Evolutionary conservation across 1,140 invertebrate species (phyloP).

Genomic region (Acromyrmex echinatior): DNA sequence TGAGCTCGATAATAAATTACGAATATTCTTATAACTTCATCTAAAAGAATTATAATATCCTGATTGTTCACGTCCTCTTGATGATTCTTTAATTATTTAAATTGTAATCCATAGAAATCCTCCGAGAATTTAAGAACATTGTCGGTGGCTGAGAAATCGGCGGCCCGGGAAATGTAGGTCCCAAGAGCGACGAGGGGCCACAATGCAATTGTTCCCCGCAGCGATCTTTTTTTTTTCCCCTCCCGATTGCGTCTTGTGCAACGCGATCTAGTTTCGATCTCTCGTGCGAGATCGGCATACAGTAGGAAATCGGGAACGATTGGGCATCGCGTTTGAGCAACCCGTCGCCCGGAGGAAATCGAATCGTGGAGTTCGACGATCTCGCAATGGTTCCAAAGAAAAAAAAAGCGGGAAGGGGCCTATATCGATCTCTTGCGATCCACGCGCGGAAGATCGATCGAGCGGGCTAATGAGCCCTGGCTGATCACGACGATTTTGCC

Average conservation of each 20-base stretch:
- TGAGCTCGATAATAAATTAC: not conserved
- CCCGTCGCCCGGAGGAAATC: slow-evolving; percentile 56
- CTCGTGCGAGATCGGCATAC: slow-evolving; percentile 32
- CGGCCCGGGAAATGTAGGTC: slow-evolving; percentile 26
- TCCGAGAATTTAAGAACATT: not conserved
- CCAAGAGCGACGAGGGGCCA: slow-evolving; percentile 26
- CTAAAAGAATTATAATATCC: not conserved
- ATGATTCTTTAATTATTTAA: not conserved
- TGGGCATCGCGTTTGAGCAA: slow-evolving; percentile 57
- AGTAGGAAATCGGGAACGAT: slow-evolving; percentile 42
- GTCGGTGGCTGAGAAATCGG: slow-evolving; percentile 21
- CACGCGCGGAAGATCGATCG: slow-evolving; percentile 55
- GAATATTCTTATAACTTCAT: not conserved
- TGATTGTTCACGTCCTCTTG: not conserved
- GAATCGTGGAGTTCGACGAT: slow-evolving; percentile 65
- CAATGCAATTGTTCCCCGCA: slow-evolving; percentile 51
- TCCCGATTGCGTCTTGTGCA: slow-evolving; percentile 48
- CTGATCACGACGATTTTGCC: slow-evolving; percentile 61
- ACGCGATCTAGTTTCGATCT: slow-evolving; percentile 64
- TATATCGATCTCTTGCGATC: slow-evolving; percentile 16
- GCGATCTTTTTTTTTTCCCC: slow-evolving; percentile 44
- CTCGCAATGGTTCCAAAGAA: slow-evolving; percentile 45
- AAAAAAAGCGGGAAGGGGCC: not conserved
- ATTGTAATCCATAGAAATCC: not conserved
- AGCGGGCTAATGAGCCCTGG: slow-evolving; percentile 54